Percentiles rank a stretch among this genome's conserved stretches.
These are phyloP conservation scores for Triplophysa dalaica DNA, from an alignment of 2,113 vertebrate genomes.

Conservation along the genomic window DNA sequence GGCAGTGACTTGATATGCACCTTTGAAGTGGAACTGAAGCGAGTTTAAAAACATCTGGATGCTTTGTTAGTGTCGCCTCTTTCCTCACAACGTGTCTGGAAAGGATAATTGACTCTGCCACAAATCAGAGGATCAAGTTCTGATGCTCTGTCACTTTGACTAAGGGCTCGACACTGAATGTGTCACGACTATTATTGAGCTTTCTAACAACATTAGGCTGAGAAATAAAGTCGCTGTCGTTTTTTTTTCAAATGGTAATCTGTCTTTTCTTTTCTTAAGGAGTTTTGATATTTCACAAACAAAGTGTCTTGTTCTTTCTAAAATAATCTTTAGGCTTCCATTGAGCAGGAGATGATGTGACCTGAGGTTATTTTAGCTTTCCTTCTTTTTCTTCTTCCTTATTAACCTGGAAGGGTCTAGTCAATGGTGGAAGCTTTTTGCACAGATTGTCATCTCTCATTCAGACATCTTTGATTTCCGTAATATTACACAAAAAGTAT, in stretches of 20 bases:
- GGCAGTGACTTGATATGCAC: constrained; percentile 31
- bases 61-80: constrained; percentile 58
- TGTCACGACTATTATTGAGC: constrained; percentile 28
- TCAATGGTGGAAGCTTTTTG: too few relatives aligned
- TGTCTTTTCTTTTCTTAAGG: neutral
- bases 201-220: neutral
- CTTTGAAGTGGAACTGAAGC: constrained; percentile 56
- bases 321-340: too few relatives aligned
- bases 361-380: too few relatives aligned
- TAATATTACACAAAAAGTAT: too few relatives aligned
- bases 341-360: too few relatives aligned
- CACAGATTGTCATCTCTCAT: too few relatives aligned
- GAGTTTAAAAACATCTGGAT: constrained; percentile 12
- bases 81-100: constrained; percentile 44
- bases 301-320: too few relatives aligned
- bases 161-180: constrained; percentile 49
- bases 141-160: constrained; percentile 69
- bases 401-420: too few relatives aligned
- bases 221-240: neutral
- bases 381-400: too few relatives aligned
- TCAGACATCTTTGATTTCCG: too few relatives aligned
- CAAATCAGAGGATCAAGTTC: constrained; percentile 58
- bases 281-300: too few relatives aligned
- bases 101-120: constrained; percentile 57
- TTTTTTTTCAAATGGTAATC: neutral